Base-by-base conservation (phyloP, 2,113 vertebrate genomes). In the Saccopteryx bilineata region DNA sequence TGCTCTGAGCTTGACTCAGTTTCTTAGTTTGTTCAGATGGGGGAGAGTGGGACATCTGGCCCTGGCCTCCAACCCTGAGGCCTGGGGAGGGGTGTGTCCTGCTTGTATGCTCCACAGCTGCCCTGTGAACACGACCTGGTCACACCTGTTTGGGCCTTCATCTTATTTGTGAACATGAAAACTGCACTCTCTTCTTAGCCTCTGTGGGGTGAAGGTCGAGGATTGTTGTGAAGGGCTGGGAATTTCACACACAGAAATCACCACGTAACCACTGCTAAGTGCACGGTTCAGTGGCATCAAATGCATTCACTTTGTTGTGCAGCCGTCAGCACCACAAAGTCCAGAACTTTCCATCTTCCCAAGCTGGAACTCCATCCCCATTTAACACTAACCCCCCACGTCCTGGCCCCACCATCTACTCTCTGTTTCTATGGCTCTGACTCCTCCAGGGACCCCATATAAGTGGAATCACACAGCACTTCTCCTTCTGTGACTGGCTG, bases 231-330 rank as follows among this genome's bases (percentile, higher is more conserved):
- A 28, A 26, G 58, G 60, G 14, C 58, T 58, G 50, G 46, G 75
- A 9, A 23, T 18, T 60, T 18, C 46, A 23, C 39, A 18, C 3
- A 0, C 21, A 17, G 17, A 23, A 28, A 11, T 21, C 2, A n/a
- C 48, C 14, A 1, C n/a, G 5, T 6, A 2, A 9, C 48, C 11
- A 5, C 21, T 21, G 28, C 5, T 1, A 5, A 33, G 39, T 1
- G 17, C 9, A 21, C 31, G 2, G n/a, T 8, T 21, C n/a, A 10
- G 5, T 1, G 5, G 11, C 50, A 8, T 9, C 15, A 4, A 11
- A 13, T 31, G 31, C 61, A 9, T 21, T 17, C 39, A 6, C 39
- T 6, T 8, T 10, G 39, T 7, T 1, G 5, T 31, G 39, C 39
- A 12, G 9, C 12, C 58, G 0, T 33, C 21, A 2, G 28, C 56